Evolutionary conservation across 2,888 invertebrate genomes (phyloP).

Genomic region (Celastrina argiolus): DNA sequence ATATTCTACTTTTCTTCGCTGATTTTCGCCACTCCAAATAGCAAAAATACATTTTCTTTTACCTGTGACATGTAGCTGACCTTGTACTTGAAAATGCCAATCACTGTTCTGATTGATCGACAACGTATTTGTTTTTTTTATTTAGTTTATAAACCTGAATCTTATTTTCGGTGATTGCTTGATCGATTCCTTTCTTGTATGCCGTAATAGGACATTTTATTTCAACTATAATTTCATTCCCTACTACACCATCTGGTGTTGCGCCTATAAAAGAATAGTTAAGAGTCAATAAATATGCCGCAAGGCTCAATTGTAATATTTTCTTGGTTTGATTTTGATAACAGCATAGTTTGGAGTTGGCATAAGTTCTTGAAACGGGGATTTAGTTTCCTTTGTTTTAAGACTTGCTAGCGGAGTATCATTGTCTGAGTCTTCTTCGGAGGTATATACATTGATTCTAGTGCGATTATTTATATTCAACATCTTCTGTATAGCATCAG

Average conservation of each 20-base stretch:
- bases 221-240: constrained; percentile 28
- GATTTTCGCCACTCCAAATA: too few species aligned
- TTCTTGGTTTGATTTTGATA: constrained; percentile 17
- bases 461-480: too few species aligned
- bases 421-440: too few species aligned
- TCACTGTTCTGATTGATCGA: not conserved
- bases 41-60: too few species aligned
- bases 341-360: too few species aligned
- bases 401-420: too few species aligned
- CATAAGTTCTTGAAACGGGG: too few species aligned
- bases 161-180: constrained; percentile 25
- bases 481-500: too few species aligned
- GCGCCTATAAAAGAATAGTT: constrained; percentile 28
- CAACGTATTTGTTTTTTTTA: constrained; percentile 18
- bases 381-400: too few species aligned
- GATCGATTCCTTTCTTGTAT: constrained; percentile 22
- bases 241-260: constrained; percentile 28
- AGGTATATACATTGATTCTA: too few species aligned
- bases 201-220: constrained; percentile 31
- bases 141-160: constrained; percentile 21
- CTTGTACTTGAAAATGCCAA: not conserved
- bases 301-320: constrained; percentile 11
- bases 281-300: constrained; percentile 25
- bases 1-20: too few species aligned
- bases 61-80: not conserved